Conservation (phyloP, 2,113 vertebrate genomes). For the Pionites leucogaster region DNA sequence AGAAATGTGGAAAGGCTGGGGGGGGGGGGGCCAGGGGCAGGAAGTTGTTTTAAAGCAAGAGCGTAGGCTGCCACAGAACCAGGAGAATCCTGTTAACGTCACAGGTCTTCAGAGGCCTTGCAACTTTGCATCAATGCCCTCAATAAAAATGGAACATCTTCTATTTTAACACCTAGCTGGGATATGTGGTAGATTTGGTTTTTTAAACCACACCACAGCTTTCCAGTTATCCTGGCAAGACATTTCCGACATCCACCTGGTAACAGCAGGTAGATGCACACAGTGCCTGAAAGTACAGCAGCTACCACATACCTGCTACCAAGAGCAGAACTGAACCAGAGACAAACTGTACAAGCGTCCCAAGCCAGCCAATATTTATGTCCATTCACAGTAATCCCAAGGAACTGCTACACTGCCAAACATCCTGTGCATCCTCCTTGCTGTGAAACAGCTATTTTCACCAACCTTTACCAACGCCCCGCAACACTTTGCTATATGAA, state of each 20-base stretch:
- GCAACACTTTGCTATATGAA: rapidly evolving
- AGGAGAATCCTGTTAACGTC: background rate
- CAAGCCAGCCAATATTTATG: background rate
- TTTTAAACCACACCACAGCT: background rate
- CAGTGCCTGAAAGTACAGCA: background rate
- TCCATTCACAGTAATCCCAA: background rate
- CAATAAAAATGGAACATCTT: background rate
- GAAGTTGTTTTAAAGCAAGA: background rate
- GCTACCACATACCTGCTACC: background rate
- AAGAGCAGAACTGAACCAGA: background rate
- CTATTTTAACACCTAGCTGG: background rate
- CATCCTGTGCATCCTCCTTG: background rate
- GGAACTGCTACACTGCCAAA: background rate
- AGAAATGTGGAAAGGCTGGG: background rate
- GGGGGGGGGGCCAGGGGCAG: background rate
- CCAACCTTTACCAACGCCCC: rapidly evolving
- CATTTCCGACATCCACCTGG: background rate
- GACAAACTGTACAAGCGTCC: background rate
- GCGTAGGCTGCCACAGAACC: background rate
- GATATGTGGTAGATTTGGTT: background rate
- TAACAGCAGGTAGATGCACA: background rate
- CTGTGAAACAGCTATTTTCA: background rate
- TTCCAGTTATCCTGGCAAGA: background rate
- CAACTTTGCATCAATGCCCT: background rate
- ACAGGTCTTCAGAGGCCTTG: background rate